Evolutionary conservation across 2,113 vertebrate species (phyloP).

Genomic region (Datnioides undecimradiatus): DNA sequence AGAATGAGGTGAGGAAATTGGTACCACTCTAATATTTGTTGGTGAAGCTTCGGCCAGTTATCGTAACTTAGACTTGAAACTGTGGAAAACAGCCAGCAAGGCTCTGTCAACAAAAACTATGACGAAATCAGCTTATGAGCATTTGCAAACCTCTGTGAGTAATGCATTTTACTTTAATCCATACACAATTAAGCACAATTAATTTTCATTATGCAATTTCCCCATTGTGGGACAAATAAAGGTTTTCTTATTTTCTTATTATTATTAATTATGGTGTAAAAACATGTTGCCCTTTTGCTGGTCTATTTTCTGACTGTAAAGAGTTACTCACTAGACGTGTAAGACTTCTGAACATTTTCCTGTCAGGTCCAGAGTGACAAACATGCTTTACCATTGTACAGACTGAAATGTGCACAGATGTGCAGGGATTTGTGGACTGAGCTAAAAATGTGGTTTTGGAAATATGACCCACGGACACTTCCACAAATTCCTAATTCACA

Average conservation of each 20-base stretch:
- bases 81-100: not conserved
- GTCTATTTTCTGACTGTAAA: not conserved
- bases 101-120: not conserved
- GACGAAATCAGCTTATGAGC: not conserved
- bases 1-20: not conserved
- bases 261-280: not conserved
- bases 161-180: not conserved
- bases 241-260: too few species aligned
- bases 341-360: not conserved
- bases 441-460: too few species aligned
- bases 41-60: not conserved
- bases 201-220: too few species aligned
- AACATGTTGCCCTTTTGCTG: not conserved
- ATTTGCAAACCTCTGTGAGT: not conserved
- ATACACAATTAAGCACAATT: too few species aligned
- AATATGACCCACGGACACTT: not conserved
- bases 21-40: too few species aligned
- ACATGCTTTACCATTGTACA: not conserved
- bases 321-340: not conserved
- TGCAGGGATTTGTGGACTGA: too few species aligned
- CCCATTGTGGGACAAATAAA: too few species aligned
- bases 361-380: not conserved
- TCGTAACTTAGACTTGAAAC: not conserved
- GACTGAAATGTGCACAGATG: not conserved
- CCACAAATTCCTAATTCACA: not conserved